A percentile compares a stretch with the other conserved stretches of the same genome.
These are phyloP conservation scores for Ophion slaviceki DNA, from an alignment of 2,888 invertebrate genomes.

Conservation along the genomic window DNA sequence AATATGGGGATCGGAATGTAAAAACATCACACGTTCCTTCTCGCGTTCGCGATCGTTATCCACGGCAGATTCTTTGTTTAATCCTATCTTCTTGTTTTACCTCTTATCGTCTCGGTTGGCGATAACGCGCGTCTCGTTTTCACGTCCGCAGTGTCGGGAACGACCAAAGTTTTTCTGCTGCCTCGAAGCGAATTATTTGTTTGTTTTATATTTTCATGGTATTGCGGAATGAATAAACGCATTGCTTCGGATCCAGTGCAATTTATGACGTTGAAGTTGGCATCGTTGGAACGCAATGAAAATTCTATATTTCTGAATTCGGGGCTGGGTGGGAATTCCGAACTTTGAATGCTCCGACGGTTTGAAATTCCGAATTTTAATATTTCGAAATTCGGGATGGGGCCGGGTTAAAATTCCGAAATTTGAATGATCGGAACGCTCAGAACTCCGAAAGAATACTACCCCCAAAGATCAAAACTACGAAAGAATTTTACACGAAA, in stretches of 20 bases:
- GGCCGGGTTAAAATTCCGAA: too few relatives aligned
- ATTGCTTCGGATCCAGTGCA: neutral
- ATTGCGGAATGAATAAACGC: neutral
- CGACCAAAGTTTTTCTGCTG: neutral
- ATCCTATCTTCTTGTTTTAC: neutral
- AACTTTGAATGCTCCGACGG: too few relatives aligned
- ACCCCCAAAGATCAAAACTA: too few relatives aligned
- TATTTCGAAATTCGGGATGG: too few relatives aligned
- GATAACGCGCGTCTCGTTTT: neutral
- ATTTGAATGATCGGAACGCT: too few relatives aligned
- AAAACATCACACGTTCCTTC: neutral
- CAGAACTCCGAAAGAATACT: too few relatives aligned
- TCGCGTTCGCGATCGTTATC: neutral
- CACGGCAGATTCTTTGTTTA: neutral
- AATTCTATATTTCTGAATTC: too few relatives aligned
- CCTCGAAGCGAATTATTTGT: neutral
- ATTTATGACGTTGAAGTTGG: neutral
- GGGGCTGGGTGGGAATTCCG: too few relatives aligned
- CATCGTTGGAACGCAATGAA: too few relatives aligned
- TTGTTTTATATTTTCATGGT: neutral
- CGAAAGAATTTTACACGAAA: too few relatives aligned
- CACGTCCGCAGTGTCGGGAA: neutral
- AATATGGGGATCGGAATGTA: neutral
- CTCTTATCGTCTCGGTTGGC: neutral
- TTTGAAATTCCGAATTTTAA: too few relatives aligned